These are phyloP conservation scores for Ceryle rudis DNA, from an alignment of 2,797 vertebrate species.

Conservation along the genomic window DNA sequence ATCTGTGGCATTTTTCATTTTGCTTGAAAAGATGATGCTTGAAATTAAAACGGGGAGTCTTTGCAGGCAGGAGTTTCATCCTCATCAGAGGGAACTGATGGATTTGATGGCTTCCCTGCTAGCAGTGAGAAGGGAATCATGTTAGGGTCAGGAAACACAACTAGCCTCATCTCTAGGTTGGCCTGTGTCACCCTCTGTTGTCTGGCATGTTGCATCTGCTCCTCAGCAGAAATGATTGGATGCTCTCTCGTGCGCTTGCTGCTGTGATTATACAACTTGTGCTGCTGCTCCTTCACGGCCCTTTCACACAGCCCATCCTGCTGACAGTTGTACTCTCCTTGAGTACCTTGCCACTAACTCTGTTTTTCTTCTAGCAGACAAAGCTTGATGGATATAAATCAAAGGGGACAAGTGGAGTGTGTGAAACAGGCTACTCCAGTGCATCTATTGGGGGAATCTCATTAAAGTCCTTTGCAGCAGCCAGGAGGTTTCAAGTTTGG, in stretches of 20 bases:
- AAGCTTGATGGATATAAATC: not conserved
- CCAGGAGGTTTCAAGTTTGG: conserved; percentile 22
- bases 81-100: fast-evolving
- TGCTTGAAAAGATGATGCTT: not conserved
- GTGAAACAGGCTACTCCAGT: not conserved
- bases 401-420: not conserved
- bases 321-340: fast-evolving
- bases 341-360: fast-evolving
- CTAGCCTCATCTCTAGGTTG: not conserved
- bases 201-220: not conserved
- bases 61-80: not conserved
- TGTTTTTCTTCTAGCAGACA: not conserved
- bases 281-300: not conserved
- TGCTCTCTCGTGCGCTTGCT: fast-evolving
- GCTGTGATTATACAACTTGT: not conserved
- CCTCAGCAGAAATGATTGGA: not conserved
- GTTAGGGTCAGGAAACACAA: not conserved
- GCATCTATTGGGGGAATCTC: fast-evolving
- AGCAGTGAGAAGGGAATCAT: fast-evolving
- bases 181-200: not conserved
- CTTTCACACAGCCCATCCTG: not conserved
- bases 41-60: not conserved
- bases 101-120: not conserved
- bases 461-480: not conserved
- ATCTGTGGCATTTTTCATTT: not conserved